phyloP scores from a whole-genome alignment of 2,888 invertebrate genomes.

The Eugnorisma glareosa region DNA sequence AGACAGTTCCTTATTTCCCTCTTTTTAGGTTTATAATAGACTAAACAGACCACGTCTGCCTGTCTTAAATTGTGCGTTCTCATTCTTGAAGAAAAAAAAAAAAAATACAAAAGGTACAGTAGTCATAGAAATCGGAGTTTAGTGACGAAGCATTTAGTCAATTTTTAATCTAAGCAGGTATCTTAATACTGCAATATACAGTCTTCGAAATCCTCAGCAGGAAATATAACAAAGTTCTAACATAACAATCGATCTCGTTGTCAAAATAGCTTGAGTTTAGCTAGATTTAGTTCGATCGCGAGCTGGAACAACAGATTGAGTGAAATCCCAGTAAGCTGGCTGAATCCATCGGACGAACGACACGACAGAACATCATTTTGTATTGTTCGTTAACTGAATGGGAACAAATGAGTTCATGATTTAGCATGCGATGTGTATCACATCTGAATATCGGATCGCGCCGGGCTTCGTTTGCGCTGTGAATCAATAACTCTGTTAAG shows the following conservation, averaged over 20 bases:
- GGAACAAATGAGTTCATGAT: constrained; percentile 87
- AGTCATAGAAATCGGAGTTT: not conserved
- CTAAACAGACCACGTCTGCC: not conserved
- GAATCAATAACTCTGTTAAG: constrained; percentile 80
- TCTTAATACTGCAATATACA: not conserved
- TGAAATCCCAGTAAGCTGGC: constrained; percentile 78
- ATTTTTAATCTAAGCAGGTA: not conserved
- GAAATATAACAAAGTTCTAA: constrained; percentile 33
- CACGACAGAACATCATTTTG: constrained; percentile 77
- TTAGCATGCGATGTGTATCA: constrained; percentile 81
- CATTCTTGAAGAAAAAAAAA: not conserved
- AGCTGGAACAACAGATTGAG: constrained; percentile 68
- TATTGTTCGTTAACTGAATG: constrained; percentile 84
- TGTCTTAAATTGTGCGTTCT: not conserved
- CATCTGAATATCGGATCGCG: constrained; percentile 80
- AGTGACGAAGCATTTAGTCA: not conserved
- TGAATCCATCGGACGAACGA: constrained; percentile 73
- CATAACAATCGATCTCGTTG: constrained; percentile 51
- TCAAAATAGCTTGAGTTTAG: constrained; percentile 66
- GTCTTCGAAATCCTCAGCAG: not conserved
- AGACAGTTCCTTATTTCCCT: not conserved
- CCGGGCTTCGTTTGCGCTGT: constrained; percentile 77
- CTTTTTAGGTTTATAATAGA: not conserved
- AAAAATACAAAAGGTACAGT: not conserved
- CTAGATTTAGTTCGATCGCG: constrained; percentile 65